Percentiles rank a stretch among this genome's conserved stretches.
Evolutionary conservation across 2,113 vertebrate species (phyloP).

Genomic region (Centropus unirufus): DNA sequence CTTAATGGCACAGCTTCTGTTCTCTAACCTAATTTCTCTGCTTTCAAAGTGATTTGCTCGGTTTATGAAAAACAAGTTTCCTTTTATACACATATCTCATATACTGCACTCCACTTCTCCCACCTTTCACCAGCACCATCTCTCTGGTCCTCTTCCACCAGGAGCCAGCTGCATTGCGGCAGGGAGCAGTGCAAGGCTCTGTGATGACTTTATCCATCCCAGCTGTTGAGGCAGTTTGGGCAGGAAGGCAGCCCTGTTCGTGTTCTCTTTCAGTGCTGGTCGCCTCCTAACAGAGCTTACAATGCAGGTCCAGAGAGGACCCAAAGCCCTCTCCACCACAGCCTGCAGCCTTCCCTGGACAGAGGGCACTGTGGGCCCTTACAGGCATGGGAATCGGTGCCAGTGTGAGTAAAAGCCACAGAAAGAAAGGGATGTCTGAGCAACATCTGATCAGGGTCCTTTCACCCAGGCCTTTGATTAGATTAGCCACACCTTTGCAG

Average conservation of each 20-base stretch:
- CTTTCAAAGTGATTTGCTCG: neutral
- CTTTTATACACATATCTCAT: neutral
- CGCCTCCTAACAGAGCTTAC: neutral
- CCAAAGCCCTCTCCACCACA: neutral
- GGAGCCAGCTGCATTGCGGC: neutral
- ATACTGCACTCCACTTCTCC: neutral
- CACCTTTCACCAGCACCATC: neutral
- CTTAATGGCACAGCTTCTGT: neutral
- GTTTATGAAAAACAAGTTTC: neutral
- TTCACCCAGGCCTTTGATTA: neutral
- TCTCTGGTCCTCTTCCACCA: neutral
- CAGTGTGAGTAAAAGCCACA: neutral
- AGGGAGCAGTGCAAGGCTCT: neutral
- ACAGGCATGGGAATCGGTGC: neutral
- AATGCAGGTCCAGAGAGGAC: neutral
- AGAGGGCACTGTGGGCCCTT: neutral
- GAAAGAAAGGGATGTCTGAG: neutral
- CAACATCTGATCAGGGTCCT: neutral
- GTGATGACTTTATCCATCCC: neutral
- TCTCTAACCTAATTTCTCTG: neutral
- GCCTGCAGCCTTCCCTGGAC: neutral
- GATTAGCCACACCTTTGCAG: conserved; percentile 42
- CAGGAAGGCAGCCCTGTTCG: neutral
- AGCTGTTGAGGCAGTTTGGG: neutral
- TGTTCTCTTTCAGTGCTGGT: neutral